These are phyloP conservation scores for Platichthys flesus DNA, from an alignment of 2,113 vertebrate genomes.

Conservation along the genomic window DNA sequence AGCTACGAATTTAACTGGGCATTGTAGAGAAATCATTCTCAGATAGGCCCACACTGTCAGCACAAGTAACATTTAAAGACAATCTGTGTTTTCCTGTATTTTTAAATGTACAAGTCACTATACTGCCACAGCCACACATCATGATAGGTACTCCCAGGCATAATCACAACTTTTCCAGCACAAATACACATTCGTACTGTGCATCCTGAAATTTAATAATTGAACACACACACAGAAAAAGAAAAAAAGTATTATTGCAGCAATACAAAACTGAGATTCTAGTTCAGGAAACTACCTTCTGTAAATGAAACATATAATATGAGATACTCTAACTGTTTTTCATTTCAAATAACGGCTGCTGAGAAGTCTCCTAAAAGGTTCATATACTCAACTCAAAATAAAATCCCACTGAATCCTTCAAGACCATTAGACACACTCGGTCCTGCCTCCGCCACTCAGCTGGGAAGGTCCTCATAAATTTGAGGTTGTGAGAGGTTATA, in stretches of 20 bases:
- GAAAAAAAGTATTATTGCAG: background rate
- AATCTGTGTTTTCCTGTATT: background rate
- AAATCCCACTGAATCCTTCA: conserved; percentile 13
- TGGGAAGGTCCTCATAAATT: conserved; percentile 28
- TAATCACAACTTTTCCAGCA: background rate
- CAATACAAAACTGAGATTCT: conserved; percentile 2
- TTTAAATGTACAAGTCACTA: background rate
- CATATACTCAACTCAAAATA: conserved; percentile 3
- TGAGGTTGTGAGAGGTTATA: conserved; percentile 30
- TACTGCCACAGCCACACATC: background rate
- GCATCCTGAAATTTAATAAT: background rate
- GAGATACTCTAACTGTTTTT: background rate
- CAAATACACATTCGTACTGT: background rate
- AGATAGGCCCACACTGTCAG: conserved; percentile 21
- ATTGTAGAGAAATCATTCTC: conserved; percentile 15
- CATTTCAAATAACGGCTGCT: background rate
- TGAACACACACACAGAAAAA: background rate
- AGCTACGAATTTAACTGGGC: conserved; percentile 25
- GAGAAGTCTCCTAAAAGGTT: conserved; percentile 20
- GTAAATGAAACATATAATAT: conserved; percentile 13
- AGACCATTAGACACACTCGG: conserved; percentile 27
- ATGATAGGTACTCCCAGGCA: background rate
- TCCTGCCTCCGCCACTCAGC: conserved; percentile 1
- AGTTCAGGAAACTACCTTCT: background rate
- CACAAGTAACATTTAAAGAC: conserved; percentile 15